Conservation (phyloP, 2,797 vertebrate genomes). For the Poecilia gillii region DNA sequence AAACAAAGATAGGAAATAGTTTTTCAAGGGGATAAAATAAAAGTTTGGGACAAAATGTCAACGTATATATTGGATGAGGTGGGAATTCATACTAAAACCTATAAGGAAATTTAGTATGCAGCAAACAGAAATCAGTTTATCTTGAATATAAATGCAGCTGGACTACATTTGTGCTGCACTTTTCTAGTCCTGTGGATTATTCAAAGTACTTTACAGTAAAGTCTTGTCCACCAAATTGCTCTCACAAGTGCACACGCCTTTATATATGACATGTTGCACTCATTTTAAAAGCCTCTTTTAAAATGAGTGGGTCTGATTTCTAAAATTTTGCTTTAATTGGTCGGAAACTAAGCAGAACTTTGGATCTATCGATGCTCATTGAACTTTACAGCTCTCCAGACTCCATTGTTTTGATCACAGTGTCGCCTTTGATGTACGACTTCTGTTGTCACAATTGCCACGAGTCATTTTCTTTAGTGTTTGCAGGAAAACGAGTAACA, state of each 20-base stretch:
- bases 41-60: too few species aligned
- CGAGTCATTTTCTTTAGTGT: slow-evolving; percentile 13
- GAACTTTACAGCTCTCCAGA: slow-evolving; percentile 20
- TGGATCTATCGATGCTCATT: slow-evolving; percentile 23
- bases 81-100: neutral
- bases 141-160: neutral
- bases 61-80: neutral
- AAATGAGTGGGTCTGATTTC: neutral
- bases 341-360: slow-evolving; percentile 11
- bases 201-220: neutral
- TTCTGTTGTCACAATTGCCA: slow-evolving; percentile 42
- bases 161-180: neutral
- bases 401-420: slow-evolving; percentile 50
- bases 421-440: slow-evolving; percentile 25
- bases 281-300: neutral
- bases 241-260: neutral
- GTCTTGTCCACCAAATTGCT: neutral
- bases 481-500: slow-evolving; percentile 1
- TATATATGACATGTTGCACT: neutral
- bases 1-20: neutral
- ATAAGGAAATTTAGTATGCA: neutral
- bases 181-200: neutral
- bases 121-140: too few species aligned
- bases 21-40: neutral
- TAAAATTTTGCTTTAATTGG: too few species aligned